Conservation (phyloP, 2,888 invertebrate genomes). For the Meloe dianella region DNA sequence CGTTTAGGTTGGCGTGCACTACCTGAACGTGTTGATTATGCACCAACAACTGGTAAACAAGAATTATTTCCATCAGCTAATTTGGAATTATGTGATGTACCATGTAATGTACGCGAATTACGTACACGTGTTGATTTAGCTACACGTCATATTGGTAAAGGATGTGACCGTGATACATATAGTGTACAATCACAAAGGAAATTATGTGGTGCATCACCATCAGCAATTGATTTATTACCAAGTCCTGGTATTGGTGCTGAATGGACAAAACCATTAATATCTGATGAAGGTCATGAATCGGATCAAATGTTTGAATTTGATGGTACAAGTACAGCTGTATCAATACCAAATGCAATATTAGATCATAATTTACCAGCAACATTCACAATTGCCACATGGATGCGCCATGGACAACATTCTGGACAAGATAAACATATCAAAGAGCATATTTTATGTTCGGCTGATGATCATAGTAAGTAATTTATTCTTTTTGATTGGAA, state of each 20-base stretch:
- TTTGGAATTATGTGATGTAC: slow-evolving; percentile 69
- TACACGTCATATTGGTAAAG: slow-evolving; percentile 88
- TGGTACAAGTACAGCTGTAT: slow-evolving; percentile 85
- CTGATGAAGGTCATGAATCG: slow-evolving; percentile 81
- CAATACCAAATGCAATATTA: slow-evolving; percentile 78
- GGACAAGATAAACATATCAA: slow-evolving; percentile 88
- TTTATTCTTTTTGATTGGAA: no score
- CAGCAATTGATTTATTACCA: slow-evolving; percentile 86
- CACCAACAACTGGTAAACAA: slow-evolving; percentile 80
- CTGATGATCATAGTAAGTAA: slow-evolving; percentile 93
- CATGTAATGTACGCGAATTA: slow-evolving; percentile 64
- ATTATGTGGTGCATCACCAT: slow-evolving; percentile 83
- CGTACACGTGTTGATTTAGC: slow-evolving; percentile 59
- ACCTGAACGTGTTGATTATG: slow-evolving; percentile 85
- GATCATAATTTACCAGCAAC: slow-evolving; percentile 79
- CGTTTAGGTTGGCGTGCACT: slow-evolving; percentile 67
- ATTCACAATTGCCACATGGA: slow-evolving; percentile 93
- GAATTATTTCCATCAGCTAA: slow-evolving; percentile 80
- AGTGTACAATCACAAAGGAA: slow-evolving; percentile 84
- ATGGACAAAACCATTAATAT: slow-evolving; percentile 82
- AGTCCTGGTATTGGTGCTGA: slow-evolving; percentile 78
- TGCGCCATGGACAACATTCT: slow-evolving; percentile 85
- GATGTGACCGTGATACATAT: slow-evolving; percentile 95
- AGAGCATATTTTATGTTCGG: slow-evolving; percentile 95
- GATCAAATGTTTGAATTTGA: slow-evolving; percentile 97